phyloP scores from a whole-genome alignment of 92 coral and sea anemone species.

The Porites cylindrica region DNA sequence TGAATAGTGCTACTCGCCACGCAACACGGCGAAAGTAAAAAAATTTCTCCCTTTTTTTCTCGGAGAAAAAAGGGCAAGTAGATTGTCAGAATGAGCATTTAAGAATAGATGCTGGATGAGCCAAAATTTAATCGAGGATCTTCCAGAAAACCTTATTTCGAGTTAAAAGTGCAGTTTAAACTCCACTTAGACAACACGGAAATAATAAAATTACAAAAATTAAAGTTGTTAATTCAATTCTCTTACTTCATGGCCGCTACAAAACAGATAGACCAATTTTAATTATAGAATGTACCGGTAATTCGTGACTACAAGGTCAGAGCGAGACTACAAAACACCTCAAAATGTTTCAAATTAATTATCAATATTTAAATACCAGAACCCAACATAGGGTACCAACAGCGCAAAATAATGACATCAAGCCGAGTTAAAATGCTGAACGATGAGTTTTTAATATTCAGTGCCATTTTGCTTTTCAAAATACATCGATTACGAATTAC shows the following conservation, averaged over 20 bases:
- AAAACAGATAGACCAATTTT: conserved; percentile 3
- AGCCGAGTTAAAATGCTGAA: conserved; percentile 41
- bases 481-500: conserved; percentile 34
- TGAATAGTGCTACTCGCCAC: not conserved
- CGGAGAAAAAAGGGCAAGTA: not conserved
- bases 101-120: not conserved
- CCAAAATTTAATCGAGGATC: not conserved
- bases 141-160: not conserved
- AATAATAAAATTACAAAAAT: not conserved
- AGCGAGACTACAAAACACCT: conserved; percentile 23
- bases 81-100: not conserved
- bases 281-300: conserved; percentile 10
- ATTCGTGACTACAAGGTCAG: conserved; percentile 40
- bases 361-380: conserved; percentile 28
- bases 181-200: not conserved
- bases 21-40: not conserved
- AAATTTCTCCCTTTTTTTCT: not conserved
- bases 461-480: conserved; percentile 36
- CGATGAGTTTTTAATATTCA: conserved; percentile 57
- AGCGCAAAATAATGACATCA: conserved; percentile 42
- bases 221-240: not conserved
- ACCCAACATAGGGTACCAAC: conserved; percentile 14
- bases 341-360: conserved; percentile 35
- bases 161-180: not conserved
- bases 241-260: not conserved